Base-by-base conservation (phyloP, 2,797 vertebrate genomes). In the Discoglossus pictus region DNA sequence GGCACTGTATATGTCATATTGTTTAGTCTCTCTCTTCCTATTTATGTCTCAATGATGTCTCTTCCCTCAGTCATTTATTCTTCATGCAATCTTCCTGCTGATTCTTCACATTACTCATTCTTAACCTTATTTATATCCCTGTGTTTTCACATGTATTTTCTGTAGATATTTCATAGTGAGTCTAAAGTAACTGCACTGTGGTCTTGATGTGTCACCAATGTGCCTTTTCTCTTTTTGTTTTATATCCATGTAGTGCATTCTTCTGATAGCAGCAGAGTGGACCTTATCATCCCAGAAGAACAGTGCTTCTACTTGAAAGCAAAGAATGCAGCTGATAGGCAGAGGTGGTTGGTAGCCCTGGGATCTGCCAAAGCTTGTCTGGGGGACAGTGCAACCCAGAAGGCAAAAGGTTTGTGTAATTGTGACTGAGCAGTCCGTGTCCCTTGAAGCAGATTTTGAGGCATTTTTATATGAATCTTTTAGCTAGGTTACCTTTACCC, bases 301-400 rank as follows among this genome's bases (percentile, higher is more conserved):
- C 79, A 81, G 50, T 78, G 62, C 25, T 81, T 78, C 38, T 81
- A 80, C 63, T 40, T 81, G 71, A 68, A 74, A 16, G 76, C 79
- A 12, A 61, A 70, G 62, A 76, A 61, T 18, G 76, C 73, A 3
- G 73, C 78, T 3, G 76, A 81, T 34, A 63, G 79, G 46, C 79
- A 81, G 69, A 78, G 73, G 38, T 81, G 79, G 79, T 55, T 81
- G 58, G 79, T 81, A n/a, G 79, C 78, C 3, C 62, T 81, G 54
- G 79, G 79, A 2, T 80, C 74, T 27, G 72, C 79, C 17, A 81
- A 81, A 56, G 79, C 78, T 21, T 81, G 79, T 35, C 44, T 77
- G 7, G 59, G 68, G 1, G 58, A 72, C 53, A 46, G 64, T 44
- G 40, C 52, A 53, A 61, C 60, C 59, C 73, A 80, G 31, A 71